Base-by-base conservation (phyloP, 53 echinoderm and acorn worm species). In the Temnopleurus reevesii region DNA sequence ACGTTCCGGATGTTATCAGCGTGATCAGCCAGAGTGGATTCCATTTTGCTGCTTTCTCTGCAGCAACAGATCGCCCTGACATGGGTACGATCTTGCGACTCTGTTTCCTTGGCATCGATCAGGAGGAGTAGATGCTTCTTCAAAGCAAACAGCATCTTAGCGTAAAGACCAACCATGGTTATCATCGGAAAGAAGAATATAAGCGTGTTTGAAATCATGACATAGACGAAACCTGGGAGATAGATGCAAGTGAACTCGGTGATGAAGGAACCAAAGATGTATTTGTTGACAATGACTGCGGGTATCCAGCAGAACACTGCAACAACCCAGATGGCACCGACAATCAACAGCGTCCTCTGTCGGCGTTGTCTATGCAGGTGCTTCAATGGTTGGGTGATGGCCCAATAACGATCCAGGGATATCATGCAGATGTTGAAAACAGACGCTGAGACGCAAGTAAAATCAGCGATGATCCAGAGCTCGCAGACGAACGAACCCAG, bases 371-470 rank as follows among this genome's bases (percentile, higher is more conserved):
- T 86, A 2, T 66, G 57, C 5, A 91, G 80, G 58, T 93, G 86
- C 53, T 86, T 65, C 53, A 95, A 81, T 12, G 95, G 95, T 44
- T 86, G 59, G 1, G 92, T 93, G 47, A 95, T 89, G 34, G 93
- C 95, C 76, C 91, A 89, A 84, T 91, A 95, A 19, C 95, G 91
- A 45, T 95, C 95, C 18, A 89, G 47, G 2, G 95, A 92, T 43
- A 95, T 95, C 91, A 93, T 85, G 63, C 91, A 90, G 23, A 95
- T 89, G 36, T 90, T 91, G 4, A 95, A 81, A 55, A 95, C 84
- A 18, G 95, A 95, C 8, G 91, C 95, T 5, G 95, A 92, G 56
- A 92, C 92, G 60, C 93, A 93, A 81, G 91, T 86, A 81, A 95
- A 93, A 34, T 95, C 93, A 24, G 87, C 3, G 2, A 65, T 65